Evolutionary conservation across 2,113 vertebrate genomes (phyloP).

Genomic region (Gambusia holbrooki): DNA sequence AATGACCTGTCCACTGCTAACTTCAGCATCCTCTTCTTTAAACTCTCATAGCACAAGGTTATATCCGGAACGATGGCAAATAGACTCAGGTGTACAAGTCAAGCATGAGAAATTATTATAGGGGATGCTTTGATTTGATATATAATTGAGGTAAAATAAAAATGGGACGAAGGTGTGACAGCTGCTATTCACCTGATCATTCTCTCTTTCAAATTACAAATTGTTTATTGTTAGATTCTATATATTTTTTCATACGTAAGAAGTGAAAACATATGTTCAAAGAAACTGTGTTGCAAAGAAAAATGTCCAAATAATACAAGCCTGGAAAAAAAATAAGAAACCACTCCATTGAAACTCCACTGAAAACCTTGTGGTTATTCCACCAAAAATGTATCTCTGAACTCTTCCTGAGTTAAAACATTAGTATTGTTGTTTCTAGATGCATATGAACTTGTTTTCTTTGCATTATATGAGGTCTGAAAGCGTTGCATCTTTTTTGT

Average conservation of each 20-base stretch:
- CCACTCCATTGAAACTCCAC: too few species aligned
- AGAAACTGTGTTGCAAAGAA: background rate
- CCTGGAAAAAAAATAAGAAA: too few species aligned
- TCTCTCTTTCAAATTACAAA: background rate
- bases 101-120: background rate
- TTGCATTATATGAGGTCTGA: too few species aligned
- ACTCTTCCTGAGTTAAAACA: too few species aligned
- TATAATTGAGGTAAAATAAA: background rate
- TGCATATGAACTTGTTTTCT: too few species aligned
- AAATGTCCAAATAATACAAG: background rate
- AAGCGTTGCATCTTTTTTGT: too few species aligned
- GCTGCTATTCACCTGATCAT: background rate
- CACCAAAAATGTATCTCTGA: too few species aligned
- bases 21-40: conserved; percentile 47
- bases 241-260: background rate
- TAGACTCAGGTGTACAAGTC: background rate
- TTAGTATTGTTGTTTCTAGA: too few species aligned
- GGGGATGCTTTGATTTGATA: background rate
- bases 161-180: background rate
- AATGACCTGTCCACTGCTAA: conserved; percentile 48
- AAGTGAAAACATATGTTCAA: too few species aligned
- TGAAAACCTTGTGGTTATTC: too few species aligned
- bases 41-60: conserved; percentile 18
- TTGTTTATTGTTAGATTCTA: background rate
- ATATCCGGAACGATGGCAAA: conserved; percentile 10